Evolutionary conservation across 2,797 vertebrate genomes (phyloP), one percentile per base, ranked within the genome.

Genomic region (Coracias cyanogaster): DNA sequence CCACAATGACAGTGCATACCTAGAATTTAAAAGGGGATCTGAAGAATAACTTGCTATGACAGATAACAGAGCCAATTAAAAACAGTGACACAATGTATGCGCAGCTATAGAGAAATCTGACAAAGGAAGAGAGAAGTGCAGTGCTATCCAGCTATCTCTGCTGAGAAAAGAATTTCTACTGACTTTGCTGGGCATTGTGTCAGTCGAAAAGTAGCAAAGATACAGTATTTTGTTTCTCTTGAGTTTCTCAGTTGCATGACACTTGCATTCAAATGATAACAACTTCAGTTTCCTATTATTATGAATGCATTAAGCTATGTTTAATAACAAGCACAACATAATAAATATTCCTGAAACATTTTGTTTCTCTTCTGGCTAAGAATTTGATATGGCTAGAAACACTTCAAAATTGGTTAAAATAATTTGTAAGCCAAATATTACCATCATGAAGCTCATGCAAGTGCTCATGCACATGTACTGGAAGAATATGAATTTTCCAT

Each of bases 1-100:
- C 48, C 1, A 0, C 0, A 5, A 49, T 4, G 11, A 46, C 29
- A 60, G 22, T 1, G 2, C 1, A 0, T 21, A 45, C 43, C 51
- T 55, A 48, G n/a, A 70, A 67, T 35, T 45, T 33, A 82, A 73
- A 69, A 76, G 3, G 3, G 60, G 15, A 78, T 62, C 77, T 52
- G 70, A 66, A 52, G 55, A 87, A 72, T 20, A 60, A 79, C 64
- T 57, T 8, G 9, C 14, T 35, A 71, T 70, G 86, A 52, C 69
- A 92, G 85, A 72, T 48, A 82, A 66, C 22, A 52, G 51, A 81
- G 43, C 31, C 64, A 64, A 48, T 57, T 77, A 84, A 78, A 92
- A 77, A 5, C 22, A 60, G 60, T 8, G 31, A 62, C 49, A 66
- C 3, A 0, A 58, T 22, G 35, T 8, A 15, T 26, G 16, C 4